Evolutionary conservation across 2,113 vertebrate species (phyloP).

Genomic region (Symphodus melops): DNA sequence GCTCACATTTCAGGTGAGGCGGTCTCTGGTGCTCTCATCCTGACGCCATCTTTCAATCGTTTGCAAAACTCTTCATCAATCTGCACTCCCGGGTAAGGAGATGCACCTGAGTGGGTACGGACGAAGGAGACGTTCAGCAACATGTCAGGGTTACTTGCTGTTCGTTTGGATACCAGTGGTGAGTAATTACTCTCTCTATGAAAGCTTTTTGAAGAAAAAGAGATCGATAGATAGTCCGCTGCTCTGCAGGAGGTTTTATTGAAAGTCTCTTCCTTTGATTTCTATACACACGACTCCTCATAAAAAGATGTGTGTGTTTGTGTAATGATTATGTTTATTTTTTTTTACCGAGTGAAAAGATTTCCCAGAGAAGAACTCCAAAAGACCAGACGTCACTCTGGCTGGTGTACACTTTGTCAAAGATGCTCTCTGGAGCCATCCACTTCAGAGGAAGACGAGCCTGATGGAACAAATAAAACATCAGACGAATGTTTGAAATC

Average conservation of each 20-base stretch:
- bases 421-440: conserved; percentile 99
- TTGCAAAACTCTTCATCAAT: conserved; percentile 98
- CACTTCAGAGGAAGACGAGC: conserved; percentile 97
- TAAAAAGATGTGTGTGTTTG: neutral
- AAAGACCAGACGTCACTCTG: conserved; percentile 99
- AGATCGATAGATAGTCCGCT: neutral
- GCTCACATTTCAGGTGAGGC: conserved; percentile 95
- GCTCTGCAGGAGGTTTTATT: neutral
- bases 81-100: conserved; percentile 96
- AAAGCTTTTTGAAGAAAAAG: conserved; percentile 17
- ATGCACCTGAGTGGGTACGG: conserved; percentile 86
- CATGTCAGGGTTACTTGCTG: neutral
- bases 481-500: neutral
- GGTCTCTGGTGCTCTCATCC: conserved; percentile 95
- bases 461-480: conserved; percentile 71
- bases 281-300: conserved; percentile 3
- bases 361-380: conserved; percentile 98
- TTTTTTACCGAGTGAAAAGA: conserved; percentile 94
- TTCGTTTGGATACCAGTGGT: conserved; percentile 4
- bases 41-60: conserved; percentile 92
- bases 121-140: neutral
- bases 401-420: conserved; percentile 97
- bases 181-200: neutral
- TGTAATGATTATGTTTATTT: conserved; percentile 51
- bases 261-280: neutral